Evolutionary conservation across 2,113 vertebrate genomes (phyloP), one percentile per base, ranked within the genome.

Genomic region (Halcyon senegalensis): DNA sequence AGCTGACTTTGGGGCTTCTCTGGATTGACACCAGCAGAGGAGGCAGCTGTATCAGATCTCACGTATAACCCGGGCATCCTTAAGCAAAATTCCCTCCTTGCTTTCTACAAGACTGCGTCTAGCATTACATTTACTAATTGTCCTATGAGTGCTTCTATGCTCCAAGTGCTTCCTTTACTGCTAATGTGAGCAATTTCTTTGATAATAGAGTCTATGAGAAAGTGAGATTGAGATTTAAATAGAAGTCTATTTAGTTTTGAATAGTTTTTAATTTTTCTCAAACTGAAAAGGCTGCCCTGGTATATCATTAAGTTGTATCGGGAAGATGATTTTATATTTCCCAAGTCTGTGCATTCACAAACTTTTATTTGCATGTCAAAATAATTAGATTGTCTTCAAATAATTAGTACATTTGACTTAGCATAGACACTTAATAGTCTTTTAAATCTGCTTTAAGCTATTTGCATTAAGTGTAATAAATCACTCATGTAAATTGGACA

Each of bases 221-320:
- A 94, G 74, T 82, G 51, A 94, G 93, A 93, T 81, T 46, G 89
- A 92, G 43, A 93, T 96, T 95, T 93, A 96, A 95, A 87, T 72
- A 94, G 73, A 83, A 91, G 95, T 94, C 79, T 89, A 7, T 89
- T 97, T 79, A 67, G 84, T 91, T 93, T 90, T 90, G 84, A 93
- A 59, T 43, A 91, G 84, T 58, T 96, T 96, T 51, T 82, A 89
- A 75, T 95, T 97, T 96, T 93, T 93, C 74, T 94, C 72, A 80
- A 83, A 86, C 69, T 9, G 11, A 86, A 89, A 81, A 82, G 55
- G 27, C 67, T 76, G 33, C 77, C 94, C 73, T 76, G 56, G n/a
- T 93, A 83, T 93, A 85, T 55, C 41, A 60, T 77, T 78, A 75
- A 64, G 60, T 89, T 64, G 30, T 91, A 60, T 60, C 64, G 77